Base-by-base conservation (phyloP, 2,113 vertebrate genomes). In the Limnothrissa miodon region DNA sequence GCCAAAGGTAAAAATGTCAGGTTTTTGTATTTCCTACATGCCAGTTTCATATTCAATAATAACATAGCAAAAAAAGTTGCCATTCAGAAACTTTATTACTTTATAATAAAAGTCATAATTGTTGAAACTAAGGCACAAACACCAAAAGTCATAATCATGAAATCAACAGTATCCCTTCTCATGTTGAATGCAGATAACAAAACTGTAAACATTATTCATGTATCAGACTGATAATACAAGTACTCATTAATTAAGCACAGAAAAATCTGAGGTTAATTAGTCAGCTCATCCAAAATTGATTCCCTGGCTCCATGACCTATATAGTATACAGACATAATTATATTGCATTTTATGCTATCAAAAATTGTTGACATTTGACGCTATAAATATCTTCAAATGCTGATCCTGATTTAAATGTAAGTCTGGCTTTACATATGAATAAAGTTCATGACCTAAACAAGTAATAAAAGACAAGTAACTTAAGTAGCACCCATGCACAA, bases 51-150 rank as follows among this genome's bases (percentile, higher is more conserved):
- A 6, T 2, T 42, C 1, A 62, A 8, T 21, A 62, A 62, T 1
- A 62, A 29, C 2, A 1, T 25, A 29, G 59, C 7, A 25, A 62
- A 25, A 62, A 29, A 25, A 42, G 42, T 42, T 10, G n/a, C 29
- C 2, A 9, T 62, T 62, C 36, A 29, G 36, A 74, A 33, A 74
- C 33, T 74, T 33, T 74, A 74, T 74, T 36, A 6, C 9, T 66
- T 56, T 42, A 17, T 48, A 56, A 51, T 21, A 51, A 19, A 19
- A 19, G 25, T 74, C 33, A 36, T 17, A 74, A 36, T 36, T 74
- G 15, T 36, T 74, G 29, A 74, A 74, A 74, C 29, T 36, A 74
- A 74, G 66, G 66, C 66, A 74, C 66, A 74, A 70, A 70, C 9
- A 59, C 9, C 23, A 70, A 74, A 74, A 4, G 25, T 74, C 10